These are phyloP conservation scores for Megalopta genalis DNA, from an alignment of 1,140 invertebrate genomes.

Conservation along the genomic window DNA sequence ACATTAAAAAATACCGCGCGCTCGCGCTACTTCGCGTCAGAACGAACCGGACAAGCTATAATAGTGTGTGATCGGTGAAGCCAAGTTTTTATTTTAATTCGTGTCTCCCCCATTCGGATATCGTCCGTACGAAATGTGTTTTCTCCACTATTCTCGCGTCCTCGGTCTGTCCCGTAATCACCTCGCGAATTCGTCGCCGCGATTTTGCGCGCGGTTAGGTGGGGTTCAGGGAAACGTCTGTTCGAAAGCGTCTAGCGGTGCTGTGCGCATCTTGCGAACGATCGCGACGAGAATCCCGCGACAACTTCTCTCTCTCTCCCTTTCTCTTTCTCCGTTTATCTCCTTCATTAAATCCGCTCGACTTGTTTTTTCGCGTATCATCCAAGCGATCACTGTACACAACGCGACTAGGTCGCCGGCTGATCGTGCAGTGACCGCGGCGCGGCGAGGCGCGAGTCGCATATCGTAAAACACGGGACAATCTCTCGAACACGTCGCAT, in stretches of 20 bases:
- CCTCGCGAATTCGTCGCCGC: background rate
- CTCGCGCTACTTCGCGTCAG: slow-evolving; percentile 65
- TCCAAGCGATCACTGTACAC: background rate
- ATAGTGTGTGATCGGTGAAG: slow-evolving; percentile 37
- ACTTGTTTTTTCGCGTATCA: background rate
- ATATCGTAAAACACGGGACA: background rate
- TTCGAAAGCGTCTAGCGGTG: slow-evolving; percentile 24
- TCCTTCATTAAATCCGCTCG: too few species aligned
- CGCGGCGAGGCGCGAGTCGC: slow-evolving; percentile 2
- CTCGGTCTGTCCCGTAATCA: background rate
- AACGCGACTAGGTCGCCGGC: background rate
- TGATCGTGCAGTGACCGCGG: background rate
- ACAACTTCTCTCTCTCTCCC: background rate
- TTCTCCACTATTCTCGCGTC: background rate
- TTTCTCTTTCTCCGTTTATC: background rate
- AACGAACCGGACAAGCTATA: slow-evolving; percentile 52
- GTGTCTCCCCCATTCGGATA: background rate
- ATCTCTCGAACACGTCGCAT: background rate
- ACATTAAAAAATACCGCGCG: slow-evolving; percentile 76
- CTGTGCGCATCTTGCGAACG: slow-evolving; percentile 38
- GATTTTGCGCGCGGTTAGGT: slow-evolving; percentile 3
- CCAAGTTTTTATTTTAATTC: slow-evolving; percentile 45
- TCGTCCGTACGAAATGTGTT: slow-evolving; percentile 3
- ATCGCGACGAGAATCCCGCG: slow-evolving; percentile 42
- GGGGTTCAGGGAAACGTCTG: background rate